Percentiles rank a stretch among this genome's conserved stretches.
Conservation (phyloP, 1,140 invertebrate genomes). For the Argopecten irradians region DNA sequence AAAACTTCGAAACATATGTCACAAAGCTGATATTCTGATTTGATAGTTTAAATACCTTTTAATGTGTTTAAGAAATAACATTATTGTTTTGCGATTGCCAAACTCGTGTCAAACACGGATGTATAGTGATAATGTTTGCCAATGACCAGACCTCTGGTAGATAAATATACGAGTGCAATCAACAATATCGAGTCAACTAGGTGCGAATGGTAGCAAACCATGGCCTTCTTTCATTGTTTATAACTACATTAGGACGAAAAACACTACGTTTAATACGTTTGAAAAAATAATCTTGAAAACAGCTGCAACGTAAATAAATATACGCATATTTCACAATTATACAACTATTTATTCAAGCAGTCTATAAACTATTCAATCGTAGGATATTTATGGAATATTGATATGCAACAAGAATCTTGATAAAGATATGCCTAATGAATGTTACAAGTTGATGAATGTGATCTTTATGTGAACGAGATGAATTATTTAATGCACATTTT, state of each 20-base stretch:
- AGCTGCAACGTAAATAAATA: too few relatives aligned
- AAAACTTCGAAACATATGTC: slow-evolving; percentile 2
- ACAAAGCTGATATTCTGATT: neutral
- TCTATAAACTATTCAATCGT: too few relatives aligned
- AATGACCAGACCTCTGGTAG: neutral
- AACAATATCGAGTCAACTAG: neutral
- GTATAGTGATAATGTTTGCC: neutral
- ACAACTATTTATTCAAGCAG: too few relatives aligned
- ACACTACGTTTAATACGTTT: neutral
- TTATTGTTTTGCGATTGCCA: neutral
- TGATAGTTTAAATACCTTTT: slow-evolving; percentile 19
- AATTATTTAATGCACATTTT: too few relatives aligned
- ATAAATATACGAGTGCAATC: neutral
- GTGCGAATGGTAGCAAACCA: neutral
- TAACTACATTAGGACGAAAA: neutral
- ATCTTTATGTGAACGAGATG: too few relatives aligned
- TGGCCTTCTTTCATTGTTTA: neutral
- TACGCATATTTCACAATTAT: too few relatives aligned
- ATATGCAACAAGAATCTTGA: too few relatives aligned
- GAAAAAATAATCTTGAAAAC: too few relatives aligned
- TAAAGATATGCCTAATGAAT: too few relatives aligned
- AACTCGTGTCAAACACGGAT: neutral
- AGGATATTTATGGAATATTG: too few relatives aligned
- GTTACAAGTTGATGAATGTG: too few relatives aligned
- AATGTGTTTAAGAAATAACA: slow-evolving; percentile 11